Evolutionary conservation across 2,113 vertebrate species (phyloP).

Genomic region (Sinosuthora webbiana): DNA sequence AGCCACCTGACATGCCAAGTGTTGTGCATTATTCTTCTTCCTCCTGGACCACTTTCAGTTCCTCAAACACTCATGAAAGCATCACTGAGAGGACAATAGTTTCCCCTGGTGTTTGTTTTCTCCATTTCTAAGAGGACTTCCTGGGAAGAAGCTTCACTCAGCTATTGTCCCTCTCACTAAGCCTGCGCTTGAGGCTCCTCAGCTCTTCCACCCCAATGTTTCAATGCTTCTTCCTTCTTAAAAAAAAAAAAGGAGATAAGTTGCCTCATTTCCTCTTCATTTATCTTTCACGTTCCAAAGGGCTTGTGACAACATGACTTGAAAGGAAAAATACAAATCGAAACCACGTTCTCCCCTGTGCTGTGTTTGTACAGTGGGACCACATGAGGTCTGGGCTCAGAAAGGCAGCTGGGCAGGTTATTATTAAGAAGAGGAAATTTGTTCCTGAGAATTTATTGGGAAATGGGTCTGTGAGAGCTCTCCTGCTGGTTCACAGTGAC

Average conservation of each 20-base stretch:
- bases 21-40: background rate
- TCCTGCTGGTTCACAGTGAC: background rate
- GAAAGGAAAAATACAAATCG: constrained; percentile 18
- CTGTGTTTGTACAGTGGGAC: background rate
- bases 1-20: background rate
- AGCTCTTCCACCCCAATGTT: background rate
- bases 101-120: background rate
- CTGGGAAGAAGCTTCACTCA: background rate
- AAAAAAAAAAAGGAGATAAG: background rate
- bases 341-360: background rate
- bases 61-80: background rate
- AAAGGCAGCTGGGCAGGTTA: background rate
- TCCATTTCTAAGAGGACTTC: background rate
- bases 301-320: background rate
- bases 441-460: background rate
- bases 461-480: fast-evolving
- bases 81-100: background rate
- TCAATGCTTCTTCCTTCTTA: constrained; percentile 16
- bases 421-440: background rate
- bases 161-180: background rate
- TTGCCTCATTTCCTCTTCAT: constrained; percentile 45
- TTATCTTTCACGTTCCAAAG: background rate
- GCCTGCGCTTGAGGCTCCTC: background rate
- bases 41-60: background rate
- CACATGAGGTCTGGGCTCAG: background rate